These are phyloP conservation scores for Linurgus olivaceus DNA, from an alignment of 2,797 vertebrate genomes.

Conservation along the genomic window DNA sequence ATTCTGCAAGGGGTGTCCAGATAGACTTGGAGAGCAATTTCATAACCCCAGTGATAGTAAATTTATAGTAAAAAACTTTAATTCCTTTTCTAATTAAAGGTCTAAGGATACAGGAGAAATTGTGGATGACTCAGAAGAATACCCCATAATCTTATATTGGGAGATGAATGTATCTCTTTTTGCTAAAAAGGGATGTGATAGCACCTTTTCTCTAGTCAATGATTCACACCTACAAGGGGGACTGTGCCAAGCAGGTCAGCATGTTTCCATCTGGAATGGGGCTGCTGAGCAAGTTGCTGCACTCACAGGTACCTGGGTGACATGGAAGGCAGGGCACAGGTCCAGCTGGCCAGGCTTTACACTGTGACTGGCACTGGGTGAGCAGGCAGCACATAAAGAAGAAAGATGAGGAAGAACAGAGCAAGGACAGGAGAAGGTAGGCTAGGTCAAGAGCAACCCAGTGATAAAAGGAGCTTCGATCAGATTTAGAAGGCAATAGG, in stretches of 20 bases:
- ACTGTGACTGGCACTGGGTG: not conserved
- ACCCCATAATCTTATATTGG: accelerated
- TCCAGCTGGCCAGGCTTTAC: not conserved
- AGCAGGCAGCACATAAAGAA: not conserved
- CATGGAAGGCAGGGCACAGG: not conserved
- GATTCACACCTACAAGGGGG: not conserved
- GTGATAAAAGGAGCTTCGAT: conserved; percentile 66
- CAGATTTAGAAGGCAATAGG: conserved; percentile 65
- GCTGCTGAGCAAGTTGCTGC: not conserved
- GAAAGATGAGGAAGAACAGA: conserved; percentile 26
- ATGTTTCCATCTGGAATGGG: not conserved
- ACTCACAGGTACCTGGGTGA: not conserved
- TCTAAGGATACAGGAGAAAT: not conserved
- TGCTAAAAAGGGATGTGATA: not conserved
- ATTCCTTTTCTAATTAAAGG: not conserved
- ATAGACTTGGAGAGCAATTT: not conserved
- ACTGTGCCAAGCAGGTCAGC: not conserved
- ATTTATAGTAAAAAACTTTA: not conserved
- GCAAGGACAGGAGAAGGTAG: conserved; percentile 46
- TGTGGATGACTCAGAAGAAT: not conserved
- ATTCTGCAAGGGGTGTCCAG: not conserved
- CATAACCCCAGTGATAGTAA: not conserved
- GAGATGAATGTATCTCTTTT: not conserved
- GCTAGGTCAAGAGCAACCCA: conserved; percentile 56
- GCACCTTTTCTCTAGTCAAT: not conserved